Conservation (phyloP, 2,113 vertebrate species). For the Amazona vittata region DNA sequence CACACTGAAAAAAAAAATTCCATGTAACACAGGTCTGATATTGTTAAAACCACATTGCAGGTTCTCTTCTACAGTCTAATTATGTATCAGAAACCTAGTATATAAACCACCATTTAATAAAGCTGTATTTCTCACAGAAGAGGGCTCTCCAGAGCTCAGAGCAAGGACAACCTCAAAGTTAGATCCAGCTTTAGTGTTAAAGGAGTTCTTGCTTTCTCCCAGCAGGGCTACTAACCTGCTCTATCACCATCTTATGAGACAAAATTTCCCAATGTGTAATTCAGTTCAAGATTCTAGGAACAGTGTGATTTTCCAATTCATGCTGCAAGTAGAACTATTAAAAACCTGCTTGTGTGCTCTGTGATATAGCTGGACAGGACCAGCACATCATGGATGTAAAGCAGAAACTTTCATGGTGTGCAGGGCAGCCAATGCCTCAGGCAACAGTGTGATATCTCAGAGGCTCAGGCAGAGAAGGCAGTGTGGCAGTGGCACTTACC, state of each 20-base stretch:
- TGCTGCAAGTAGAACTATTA: neutral
- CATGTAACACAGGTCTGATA: neutral
- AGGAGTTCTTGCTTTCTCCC: neutral
- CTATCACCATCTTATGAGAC: neutral
- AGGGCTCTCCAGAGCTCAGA: neutral
- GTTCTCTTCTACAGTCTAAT: neutral
- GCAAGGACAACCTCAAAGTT: neutral
- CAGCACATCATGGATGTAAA: neutral
- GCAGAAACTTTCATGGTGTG: neutral
- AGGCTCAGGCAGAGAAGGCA: neutral
- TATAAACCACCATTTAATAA: neutral
- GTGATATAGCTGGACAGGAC: neutral
- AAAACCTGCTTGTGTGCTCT: neutral
- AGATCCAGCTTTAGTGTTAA: neutral
- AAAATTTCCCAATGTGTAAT: neutral
- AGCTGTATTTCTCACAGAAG: neutral
- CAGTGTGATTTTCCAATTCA: neutral
- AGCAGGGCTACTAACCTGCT: neutral
- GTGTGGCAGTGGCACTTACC: neutral
- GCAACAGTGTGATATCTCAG: neutral
- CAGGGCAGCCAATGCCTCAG: neutral
- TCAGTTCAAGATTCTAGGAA: neutral
- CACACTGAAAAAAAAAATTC: neutral
- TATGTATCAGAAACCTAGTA: neutral
- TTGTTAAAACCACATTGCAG: neutral